A percentile compares a stretch with the other conserved stretches of the same genome.
phyloP scores from a whole-genome alignment of 2,888 invertebrate species.

The Sinodicranocentrus sp. region DNA sequence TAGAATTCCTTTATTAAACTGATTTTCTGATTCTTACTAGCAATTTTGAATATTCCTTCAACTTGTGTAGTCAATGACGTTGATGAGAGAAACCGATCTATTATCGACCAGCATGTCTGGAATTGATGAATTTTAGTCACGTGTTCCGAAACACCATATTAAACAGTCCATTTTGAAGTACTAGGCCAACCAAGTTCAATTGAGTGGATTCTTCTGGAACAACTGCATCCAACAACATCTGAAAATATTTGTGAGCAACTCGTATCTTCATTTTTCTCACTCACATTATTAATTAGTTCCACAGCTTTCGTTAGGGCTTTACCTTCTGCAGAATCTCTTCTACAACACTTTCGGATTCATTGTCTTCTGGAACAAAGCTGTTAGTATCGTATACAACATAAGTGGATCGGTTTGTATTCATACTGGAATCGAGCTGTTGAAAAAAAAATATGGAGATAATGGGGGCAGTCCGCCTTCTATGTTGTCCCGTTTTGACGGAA shows the following conservation, averaged over 20 bases:
- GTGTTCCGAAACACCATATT: slow-evolving; percentile 86
- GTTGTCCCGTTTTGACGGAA: slow-evolving; percentile 69
- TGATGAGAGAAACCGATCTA: too few species aligned
- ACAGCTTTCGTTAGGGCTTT: slow-evolving; percentile 86
- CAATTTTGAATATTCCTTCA: too few species aligned
- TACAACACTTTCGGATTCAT: slow-evolving; percentile 74
- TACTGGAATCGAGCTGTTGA: slow-evolving; percentile 61
- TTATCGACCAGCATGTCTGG: too few species aligned
- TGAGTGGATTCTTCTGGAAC: slow-evolving; percentile 85
- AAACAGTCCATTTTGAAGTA: slow-evolving; percentile 87
- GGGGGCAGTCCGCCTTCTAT: slow-evolving; percentile 68
- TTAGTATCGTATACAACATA: slow-evolving; percentile 71
- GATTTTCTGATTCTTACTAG: too few species aligned
- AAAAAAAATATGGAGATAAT: slow-evolving; percentile 69
- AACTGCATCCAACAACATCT: slow-evolving; percentile 78
- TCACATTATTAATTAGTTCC: slow-evolving; percentile 84
- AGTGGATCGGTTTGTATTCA: slow-evolving; percentile 65
- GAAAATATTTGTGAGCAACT: slow-evolving; percentile 74
- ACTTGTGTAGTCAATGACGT: too few species aligned
- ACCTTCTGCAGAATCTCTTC: slow-evolving; percentile 77
- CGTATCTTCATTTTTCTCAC: slow-evolving; percentile 72
- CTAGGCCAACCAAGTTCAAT: slow-evolving; percentile 88
- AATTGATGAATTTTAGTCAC: slow-evolving; percentile 71
- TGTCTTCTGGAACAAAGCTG: slow-evolving; percentile 73
- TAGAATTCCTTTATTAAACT: too few species aligned